Percentiles rank a stretch among this genome's conserved stretches.
Evolutionary conservation across 1,140 invertebrate genomes (phyloP).

Genomic region (Drosophila ficusphila): DNA sequence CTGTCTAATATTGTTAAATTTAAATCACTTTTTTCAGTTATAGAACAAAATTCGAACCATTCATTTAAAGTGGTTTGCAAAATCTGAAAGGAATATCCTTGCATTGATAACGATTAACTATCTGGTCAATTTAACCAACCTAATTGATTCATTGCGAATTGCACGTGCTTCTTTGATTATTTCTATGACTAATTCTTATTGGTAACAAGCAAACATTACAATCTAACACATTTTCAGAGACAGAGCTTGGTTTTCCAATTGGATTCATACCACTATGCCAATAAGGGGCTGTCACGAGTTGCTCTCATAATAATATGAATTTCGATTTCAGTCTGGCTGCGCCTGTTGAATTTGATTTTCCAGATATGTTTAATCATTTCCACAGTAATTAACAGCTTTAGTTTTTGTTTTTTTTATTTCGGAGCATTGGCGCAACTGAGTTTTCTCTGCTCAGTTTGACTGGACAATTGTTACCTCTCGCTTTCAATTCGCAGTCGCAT

Average conservation of each 20-base stretch:
- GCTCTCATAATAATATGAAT: conserved; percentile 47
- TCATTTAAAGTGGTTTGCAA: too few species aligned
- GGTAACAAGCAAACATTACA: too few species aligned
- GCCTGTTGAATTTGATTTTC: conserved; percentile 37
- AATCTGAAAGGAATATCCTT: too few species aligned
- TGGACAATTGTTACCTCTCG: conserved; percentile 34
- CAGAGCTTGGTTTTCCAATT: not conserved
- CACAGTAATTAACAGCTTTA: conserved; percentile 61
- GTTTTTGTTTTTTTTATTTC: conserved; percentile 29
- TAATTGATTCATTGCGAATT: too few species aligned
- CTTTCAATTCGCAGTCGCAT: conserved; percentile 7
- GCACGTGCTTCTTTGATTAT: too few species aligned
- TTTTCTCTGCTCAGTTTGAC: conserved; percentile 5
- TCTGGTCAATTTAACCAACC: too few species aligned
- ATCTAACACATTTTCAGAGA: too few species aligned
- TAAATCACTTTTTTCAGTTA: too few species aligned
- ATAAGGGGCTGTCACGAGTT: conserved; percentile 29
- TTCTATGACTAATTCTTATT: too few species aligned
- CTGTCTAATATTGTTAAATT: too few species aligned
- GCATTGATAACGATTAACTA: too few species aligned
- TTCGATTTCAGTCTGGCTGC: conserved; percentile 7
- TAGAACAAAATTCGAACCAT: too few species aligned
- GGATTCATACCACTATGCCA: conserved; percentile 7
- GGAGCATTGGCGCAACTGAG: conserved; percentile 12
- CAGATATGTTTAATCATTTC: conserved; percentile 69